Percentiles rank a stretch among this genome's conserved stretches.
phyloP scores from a whole-genome alignment of 1,140 invertebrate genomes.

The Spodoptera frugiperda region DNA sequence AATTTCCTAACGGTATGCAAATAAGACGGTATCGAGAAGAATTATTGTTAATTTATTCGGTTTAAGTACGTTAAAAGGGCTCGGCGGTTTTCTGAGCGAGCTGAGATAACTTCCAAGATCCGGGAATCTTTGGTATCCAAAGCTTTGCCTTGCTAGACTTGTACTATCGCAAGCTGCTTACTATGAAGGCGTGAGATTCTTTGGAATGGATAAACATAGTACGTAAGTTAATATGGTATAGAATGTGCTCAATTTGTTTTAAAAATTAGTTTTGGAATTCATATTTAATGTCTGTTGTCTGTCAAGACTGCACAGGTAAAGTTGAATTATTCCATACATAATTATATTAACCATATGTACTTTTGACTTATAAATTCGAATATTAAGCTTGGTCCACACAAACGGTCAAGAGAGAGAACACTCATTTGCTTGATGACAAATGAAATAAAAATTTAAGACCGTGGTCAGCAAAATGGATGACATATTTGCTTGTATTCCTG shows the following conservation, averaged over 20 bases:
- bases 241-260: no score
- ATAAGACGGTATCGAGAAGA: constrained; percentile 24
- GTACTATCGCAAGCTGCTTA: neutral
- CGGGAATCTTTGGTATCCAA: neutral
- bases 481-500: neutral
- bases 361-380: no score
- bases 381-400: no score
- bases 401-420: no score
- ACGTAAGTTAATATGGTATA: no score
- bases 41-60: constrained; percentile 33
- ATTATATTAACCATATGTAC: no score
- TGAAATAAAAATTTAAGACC: neutral
- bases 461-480: neutral
- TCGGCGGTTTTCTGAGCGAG: neutral
- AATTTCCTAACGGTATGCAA: constrained; percentile 39
- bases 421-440: neutral
- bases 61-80: constrained; percentile 18
- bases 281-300: no score
- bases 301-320: no score
- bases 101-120: neutral
- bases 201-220: neutral
- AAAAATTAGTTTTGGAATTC: no score
- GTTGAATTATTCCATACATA: no score
- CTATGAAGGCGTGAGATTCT: neutral
- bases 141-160: neutral